Percentiles rank a stretch among this genome's conserved stretches.
These are phyloP conservation scores for Halisarca cf. caerulea DNA, from an alignment of 37 sponge, comb jelly and placozoan species.

Conservation along the genomic window DNA sequence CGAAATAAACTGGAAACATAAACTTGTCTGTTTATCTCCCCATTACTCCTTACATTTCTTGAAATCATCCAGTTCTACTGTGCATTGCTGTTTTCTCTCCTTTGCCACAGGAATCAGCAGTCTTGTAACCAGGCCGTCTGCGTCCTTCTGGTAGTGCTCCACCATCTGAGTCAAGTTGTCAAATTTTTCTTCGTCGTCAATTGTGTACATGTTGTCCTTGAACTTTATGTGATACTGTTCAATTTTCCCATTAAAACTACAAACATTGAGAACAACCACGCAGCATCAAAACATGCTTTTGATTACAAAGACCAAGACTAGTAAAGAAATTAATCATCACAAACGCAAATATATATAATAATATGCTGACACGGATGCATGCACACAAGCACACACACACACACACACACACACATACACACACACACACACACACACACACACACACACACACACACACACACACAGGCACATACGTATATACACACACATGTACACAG, in stretches of 20 bases:
- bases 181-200: constrained; percentile 94
- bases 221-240: constrained; percentile 84
- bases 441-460: no score
- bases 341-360: no score
- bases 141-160: constrained; percentile 94
- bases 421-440: no score
- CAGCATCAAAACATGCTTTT: no score
- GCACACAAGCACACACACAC: no score
- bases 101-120: constrained; percentile 63
- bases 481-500: background rate
- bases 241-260: constrained; percentile 78
- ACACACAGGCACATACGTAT: background rate
- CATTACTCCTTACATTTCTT: constrained; percentile 77
- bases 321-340: no score
- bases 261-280: no score
- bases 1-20: no score
- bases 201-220: constrained; percentile 77
- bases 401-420: no score
- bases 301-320: no score
- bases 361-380: no score
- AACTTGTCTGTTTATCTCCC: no score
- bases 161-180: constrained; percentile 89
- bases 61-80: constrained; percentile 75
- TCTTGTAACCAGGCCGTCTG: constrained; percentile 88
- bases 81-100: constrained; percentile 39